phyloP scores from a whole-genome alignment of 2,113 vertebrate genomes.

The Oreochromis spilurus region DNA sequence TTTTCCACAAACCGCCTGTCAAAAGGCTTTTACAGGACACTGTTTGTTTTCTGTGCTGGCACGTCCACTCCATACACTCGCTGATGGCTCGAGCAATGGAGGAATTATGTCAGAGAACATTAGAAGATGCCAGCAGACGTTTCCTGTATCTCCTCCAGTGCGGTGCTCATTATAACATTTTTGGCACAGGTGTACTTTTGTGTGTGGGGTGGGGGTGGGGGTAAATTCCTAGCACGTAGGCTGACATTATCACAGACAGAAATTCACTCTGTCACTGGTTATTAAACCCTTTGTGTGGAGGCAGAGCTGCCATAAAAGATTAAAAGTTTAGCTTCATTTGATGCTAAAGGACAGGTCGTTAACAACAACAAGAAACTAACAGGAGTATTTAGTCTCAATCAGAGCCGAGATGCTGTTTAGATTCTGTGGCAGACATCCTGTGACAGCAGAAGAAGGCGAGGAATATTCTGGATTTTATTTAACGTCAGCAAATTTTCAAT shows the following conservation, averaged over 20 bases:
- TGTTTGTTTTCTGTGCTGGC: slow-evolving; percentile 39
- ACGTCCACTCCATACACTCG: slow-evolving; percentile 30
- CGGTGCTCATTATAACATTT: neutral
- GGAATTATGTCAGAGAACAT: neutral
- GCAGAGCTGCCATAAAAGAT: neutral
- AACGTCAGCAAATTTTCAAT: neutral
- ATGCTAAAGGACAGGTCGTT: neutral
- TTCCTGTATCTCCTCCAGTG: neutral
- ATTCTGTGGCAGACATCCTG: neutral
- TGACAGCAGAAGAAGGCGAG: too few relatives aligned
- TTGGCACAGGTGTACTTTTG: neutral
- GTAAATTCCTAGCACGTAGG: neutral
- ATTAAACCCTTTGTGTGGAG: neutral
- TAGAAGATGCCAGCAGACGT: neutral
- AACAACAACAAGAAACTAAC: neutral
- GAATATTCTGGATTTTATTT: neutral
- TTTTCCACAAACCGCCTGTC: slow-evolving; percentile 19
- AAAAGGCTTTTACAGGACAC: slow-evolving; percentile 22
- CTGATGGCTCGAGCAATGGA: neutral
- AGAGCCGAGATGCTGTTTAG: neutral
- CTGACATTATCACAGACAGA: neutral
- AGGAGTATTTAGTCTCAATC: neutral
- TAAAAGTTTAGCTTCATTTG: neutral
- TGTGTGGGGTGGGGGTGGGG: neutral
- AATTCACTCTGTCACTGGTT: neutral